phyloP scores from a whole-genome alignment of 1,140 invertebrate species.

The Cydia strobilella region DNA sequence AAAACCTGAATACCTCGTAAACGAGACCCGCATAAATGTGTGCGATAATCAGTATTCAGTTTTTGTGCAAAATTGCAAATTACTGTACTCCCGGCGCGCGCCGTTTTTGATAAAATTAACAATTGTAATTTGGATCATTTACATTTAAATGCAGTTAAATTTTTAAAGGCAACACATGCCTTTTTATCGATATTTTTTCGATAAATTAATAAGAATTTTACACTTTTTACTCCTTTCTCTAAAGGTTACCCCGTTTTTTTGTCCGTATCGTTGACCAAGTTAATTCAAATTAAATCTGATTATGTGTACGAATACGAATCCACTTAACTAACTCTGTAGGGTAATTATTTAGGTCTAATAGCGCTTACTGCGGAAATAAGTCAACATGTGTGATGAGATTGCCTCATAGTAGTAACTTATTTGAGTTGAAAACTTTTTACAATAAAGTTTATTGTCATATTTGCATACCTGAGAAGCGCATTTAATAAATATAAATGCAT shows the following conservation, averaged over 20 bases:
- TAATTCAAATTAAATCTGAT: background rate
- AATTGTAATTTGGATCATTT: conserved; percentile 1
- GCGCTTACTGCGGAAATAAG: no score
- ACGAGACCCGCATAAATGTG: background rate
- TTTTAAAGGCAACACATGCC: background rate
- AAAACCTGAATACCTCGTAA: conserved; percentile 28
- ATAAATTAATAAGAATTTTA: background rate
- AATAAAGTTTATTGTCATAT: no score
- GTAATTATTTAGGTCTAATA: no score
- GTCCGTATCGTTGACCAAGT: background rate
- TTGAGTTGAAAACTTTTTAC: no score
- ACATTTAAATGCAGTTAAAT: conserved; percentile 10
- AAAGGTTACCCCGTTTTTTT: background rate
- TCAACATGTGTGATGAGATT: no score
- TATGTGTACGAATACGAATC: background rate
- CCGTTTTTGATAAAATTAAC: background rate
- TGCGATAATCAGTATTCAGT: conserved; percentile 19
- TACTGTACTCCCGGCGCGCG: background rate
- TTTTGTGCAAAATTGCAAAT: conserved; percentile 31
- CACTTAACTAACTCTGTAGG: background rate
- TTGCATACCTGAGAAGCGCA: no score
- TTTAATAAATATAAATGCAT: background rate
- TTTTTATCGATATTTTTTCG: background rate
- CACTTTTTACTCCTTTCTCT: background rate
- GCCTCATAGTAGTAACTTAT: no score